A percentile compares a stretch with the other conserved stretches of the same genome.
Conservation (phyloP, 2,888 invertebrate species). For the Apodemia zela region DNA sequence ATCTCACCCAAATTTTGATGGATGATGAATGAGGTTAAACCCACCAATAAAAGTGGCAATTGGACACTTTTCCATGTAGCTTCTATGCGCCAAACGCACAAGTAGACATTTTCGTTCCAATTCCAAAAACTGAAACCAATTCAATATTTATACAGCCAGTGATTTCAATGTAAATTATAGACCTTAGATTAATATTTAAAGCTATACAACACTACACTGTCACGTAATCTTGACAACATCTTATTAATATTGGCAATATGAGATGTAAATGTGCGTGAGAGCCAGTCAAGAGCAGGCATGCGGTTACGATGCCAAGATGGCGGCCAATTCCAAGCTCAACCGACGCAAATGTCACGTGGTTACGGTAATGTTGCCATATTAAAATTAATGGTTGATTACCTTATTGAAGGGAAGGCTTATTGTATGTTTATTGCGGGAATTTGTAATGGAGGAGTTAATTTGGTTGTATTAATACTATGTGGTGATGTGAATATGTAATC, state of each 20-base stretch:
- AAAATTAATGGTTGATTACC: conserved; percentile 22
- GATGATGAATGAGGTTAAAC: too few relatives aligned
- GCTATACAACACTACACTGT: not conserved
- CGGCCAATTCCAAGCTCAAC: conserved; percentile 40
- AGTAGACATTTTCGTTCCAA: too few relatives aligned
- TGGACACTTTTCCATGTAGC: too few relatives aligned
- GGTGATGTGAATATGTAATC: conserved; percentile 1
- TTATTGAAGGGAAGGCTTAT: conserved; percentile 3
- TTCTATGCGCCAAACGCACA: too few relatives aligned
- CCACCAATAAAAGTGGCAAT: too few relatives aligned
- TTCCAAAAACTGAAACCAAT: too few relatives aligned
- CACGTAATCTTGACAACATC: not conserved
- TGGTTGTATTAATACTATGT: conserved; percentile 12
- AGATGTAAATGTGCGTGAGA: conserved; percentile 40
- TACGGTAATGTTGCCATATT: conserved; percentile 27
- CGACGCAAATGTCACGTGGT: conserved; percentile 38
- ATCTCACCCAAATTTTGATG: too few relatives aligned
- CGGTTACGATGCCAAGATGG: conserved; percentile 46
- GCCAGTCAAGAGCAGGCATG: conserved; percentile 41
- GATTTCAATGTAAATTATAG: not conserved
- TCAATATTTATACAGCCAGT: not conserved
- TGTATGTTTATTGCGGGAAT: conserved; percentile 11
- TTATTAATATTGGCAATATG: conserved; percentile 8
- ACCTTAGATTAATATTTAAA: not conserved
- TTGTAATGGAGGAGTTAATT: conserved; percentile 1